These are phyloP conservation scores for Gryon sp. DNA, from an alignment of 1,140 invertebrate genomes.

Conservation along the genomic window DNA sequence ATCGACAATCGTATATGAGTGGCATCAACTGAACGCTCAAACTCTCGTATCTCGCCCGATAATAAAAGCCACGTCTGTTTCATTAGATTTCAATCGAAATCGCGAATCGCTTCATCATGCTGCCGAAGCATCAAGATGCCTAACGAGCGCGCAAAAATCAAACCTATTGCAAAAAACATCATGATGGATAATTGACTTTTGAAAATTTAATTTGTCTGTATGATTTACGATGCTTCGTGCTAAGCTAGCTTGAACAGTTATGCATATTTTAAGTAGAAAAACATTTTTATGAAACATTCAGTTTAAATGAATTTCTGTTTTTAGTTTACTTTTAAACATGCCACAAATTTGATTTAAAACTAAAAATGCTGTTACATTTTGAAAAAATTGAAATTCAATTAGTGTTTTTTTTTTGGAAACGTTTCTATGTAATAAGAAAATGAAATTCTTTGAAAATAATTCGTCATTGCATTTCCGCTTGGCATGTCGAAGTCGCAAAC, in stretches of 20 bases:
- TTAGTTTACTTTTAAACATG: too few species aligned
- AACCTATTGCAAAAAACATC: constrained; percentile 8
- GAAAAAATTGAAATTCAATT: too few species aligned
- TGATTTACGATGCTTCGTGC: constrained; percentile 40
- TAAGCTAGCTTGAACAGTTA: constrained; percentile 20
- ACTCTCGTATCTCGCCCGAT: constrained; percentile 28
- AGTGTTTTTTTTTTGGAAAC: too few species aligned
- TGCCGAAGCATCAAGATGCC: constrained; percentile 4
- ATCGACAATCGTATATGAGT: constrained; percentile 24
- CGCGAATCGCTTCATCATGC: constrained; percentile 6
- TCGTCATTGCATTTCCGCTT: background rate
- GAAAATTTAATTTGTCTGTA: constrained; percentile 40
- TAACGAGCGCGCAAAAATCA: constrained; percentile 18
- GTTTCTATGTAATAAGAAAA: too few species aligned
- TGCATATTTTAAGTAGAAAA: too few species aligned
- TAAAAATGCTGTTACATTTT: too few species aligned
- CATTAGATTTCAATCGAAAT: constrained; percentile 24
- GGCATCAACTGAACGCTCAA: constrained; percentile 30
- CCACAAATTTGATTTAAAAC: too few species aligned
- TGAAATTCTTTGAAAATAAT: too few species aligned
- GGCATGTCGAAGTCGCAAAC: background rate
- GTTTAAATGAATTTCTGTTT: too few species aligned
- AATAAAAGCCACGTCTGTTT: constrained; percentile 30
- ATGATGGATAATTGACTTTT: constrained; percentile 38
- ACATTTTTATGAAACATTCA: too few species aligned